Percentiles rank a stretch among this genome's conserved stretches.
Conservation (phyloP, 2,888 invertebrate species). For the Volucella inanis region DNA sequence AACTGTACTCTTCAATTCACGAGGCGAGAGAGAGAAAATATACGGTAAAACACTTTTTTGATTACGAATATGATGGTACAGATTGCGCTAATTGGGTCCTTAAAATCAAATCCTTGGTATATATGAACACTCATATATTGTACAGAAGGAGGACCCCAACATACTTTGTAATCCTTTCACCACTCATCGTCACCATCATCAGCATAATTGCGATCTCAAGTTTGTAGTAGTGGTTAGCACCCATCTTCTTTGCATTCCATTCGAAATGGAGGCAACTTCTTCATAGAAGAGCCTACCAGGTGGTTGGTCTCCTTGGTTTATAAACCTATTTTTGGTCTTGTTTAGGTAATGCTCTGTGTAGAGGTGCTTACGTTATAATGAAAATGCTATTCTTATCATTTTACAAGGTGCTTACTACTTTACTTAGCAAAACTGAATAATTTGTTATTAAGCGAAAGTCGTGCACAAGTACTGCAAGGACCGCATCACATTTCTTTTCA, state of each 20-base stretch:
- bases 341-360: slow-evolving; percentile 74
- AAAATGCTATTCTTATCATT: slow-evolving; percentile 75
- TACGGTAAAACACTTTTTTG: slow-evolving; percentile 42
- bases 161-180: slow-evolving; percentile 73
- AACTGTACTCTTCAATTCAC: slow-evolving; percentile 47
- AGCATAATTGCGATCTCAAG: slow-evolving; percentile 73
- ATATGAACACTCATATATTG: slow-evolving; percentile 63
- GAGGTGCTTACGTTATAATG: slow-evolving; percentile 74
- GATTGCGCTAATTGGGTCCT: slow-evolving; percentile 77
- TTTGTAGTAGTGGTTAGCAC: slow-evolving; percentile 72
- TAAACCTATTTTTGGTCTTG: slow-evolving; percentile 73
- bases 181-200: slow-evolving; percentile 74
- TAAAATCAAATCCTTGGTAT: slow-evolving; percentile 75
- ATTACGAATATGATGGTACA: slow-evolving; percentile 67
- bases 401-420: slow-evolving; percentile 58
- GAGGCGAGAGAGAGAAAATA: slow-evolving; percentile 39
- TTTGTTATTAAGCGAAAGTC: slow-evolving; percentile 70
- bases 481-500: slow-evolving; percentile 66
- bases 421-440: slow-evolving; percentile 70
- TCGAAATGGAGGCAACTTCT: slow-evolving; percentile 72
- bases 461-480: slow-evolving; percentile 62
- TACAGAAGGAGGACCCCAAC: slow-evolving; percentile 67
- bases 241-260: slow-evolving; percentile 73
- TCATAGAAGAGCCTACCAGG: slow-evolving; percentile 65
- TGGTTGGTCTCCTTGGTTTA: slow-evolving; percentile 74